Conservation (phyloP, 2,113 vertebrate species). For the Protomyctophum bolini region DNA sequence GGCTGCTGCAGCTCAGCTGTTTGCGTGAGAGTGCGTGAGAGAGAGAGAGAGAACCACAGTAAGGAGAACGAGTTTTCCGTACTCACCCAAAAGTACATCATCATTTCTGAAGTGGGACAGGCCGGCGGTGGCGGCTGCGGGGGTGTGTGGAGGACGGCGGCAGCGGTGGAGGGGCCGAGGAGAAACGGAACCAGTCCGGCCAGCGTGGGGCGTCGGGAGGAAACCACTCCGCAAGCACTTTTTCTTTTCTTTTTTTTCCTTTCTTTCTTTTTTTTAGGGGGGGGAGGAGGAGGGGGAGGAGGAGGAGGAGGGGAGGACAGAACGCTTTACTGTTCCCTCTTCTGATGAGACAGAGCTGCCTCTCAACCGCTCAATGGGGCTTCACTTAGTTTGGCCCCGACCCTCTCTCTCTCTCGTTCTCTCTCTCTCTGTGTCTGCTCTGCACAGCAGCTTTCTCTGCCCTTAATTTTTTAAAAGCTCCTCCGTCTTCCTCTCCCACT, state of each 20-base stretch:
- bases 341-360: slow-evolving; percentile 61
- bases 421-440: slow-evolving; percentile 20
- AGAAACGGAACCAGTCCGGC: slow-evolving; percentile 59
- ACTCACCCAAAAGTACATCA: slow-evolving; percentile 86
- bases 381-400: slow-evolving; percentile 52
- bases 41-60: slow-evolving; percentile 18
- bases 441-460: no score
- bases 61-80: slow-evolving; percentile 9
- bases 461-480: slow-evolving; percentile 33
- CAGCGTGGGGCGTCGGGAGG: slow-evolving; percentile 45
- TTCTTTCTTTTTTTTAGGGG: no score
- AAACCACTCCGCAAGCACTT: slow-evolving; percentile 41
- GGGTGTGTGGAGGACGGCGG: slow-evolving; percentile 29
- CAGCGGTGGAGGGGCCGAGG: slow-evolving; percentile 12
- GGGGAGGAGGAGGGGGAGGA: no score
- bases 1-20: neutral
- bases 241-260: no score
- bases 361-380: slow-evolving; percentile 58
- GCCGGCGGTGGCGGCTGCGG: slow-evolving; percentile 41
- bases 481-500: slow-evolving; percentile 12
- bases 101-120: slow-evolving; percentile 70
- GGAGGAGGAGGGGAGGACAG: neutral
- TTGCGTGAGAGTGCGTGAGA: no score
- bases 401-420: neutral
- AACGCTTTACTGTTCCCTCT: slow-evolving; percentile 58